Conservation (phyloP, 2,797 vertebrate species). For the Galaxias olidus region DNA sequence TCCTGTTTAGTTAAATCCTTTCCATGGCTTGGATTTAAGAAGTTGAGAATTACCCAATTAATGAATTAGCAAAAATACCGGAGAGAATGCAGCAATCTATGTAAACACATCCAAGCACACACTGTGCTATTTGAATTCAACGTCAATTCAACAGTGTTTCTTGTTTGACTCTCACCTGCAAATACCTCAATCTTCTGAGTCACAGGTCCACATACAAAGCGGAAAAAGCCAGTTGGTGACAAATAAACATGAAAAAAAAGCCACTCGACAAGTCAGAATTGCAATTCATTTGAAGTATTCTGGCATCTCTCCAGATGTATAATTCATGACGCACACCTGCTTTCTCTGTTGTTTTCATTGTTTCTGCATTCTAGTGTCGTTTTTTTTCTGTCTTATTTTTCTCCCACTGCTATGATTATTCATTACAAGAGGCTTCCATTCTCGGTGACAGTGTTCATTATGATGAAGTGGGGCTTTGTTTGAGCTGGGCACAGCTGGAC, state of each 20-base stretch:
- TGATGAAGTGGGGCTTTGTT: slow-evolving; percentile 71
- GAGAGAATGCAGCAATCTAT: slow-evolving; percentile 23
- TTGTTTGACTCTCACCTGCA: neutral
- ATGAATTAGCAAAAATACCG: slow-evolving; percentile 48
- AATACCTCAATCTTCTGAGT: neutral
- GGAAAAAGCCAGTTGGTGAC: slow-evolving; percentile 15
- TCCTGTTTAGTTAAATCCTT: too few relatives aligned
- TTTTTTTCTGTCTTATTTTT: slow-evolving; percentile 34
- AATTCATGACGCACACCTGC: slow-evolving; percentile 73
- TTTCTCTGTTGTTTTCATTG: slow-evolving; percentile 42
- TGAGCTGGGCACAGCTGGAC: slow-evolving; percentile 64
- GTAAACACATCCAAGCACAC: too few relatives aligned
- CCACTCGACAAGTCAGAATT: slow-evolving; percentile 33
- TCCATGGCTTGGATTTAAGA: too few relatives aligned
- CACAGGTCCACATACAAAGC: neutral
- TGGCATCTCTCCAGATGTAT: slow-evolving; percentile 62
- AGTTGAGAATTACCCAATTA: too few relatives aligned
- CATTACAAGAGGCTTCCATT: slow-evolving; percentile 74
- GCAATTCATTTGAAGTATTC: slow-evolving; percentile 52
- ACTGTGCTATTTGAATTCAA: too few relatives aligned
- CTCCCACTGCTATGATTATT: slow-evolving; percentile 67
- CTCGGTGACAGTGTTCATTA: slow-evolving; percentile 71
- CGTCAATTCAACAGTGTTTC: neutral
- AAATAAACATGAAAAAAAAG: slow-evolving; percentile 29
- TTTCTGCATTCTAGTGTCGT: slow-evolving; percentile 53